These are phyloP conservation scores for Taenaris catops DNA, from an alignment of 2,888 invertebrate genomes.

Conservation along the genomic window DNA sequence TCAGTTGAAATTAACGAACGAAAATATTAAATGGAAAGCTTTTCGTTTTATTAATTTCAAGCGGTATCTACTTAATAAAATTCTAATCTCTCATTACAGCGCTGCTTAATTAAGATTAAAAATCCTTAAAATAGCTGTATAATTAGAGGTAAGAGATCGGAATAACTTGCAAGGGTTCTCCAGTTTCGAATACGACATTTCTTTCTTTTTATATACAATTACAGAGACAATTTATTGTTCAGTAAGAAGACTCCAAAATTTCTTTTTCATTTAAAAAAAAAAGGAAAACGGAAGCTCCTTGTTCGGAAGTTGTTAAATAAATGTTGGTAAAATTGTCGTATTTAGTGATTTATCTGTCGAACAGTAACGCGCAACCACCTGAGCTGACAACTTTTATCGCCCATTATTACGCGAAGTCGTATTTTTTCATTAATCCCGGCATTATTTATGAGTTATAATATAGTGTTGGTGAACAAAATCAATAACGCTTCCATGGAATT, in stretches of 20 bases:
- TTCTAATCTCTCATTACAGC: slow-evolving; percentile 34
- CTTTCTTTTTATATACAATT: slow-evolving; percentile 23
- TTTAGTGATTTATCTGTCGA: slow-evolving; percentile 39
- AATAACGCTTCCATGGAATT: slow-evolving; percentile 4
- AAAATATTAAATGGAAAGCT: too few species aligned
- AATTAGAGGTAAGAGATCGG: slow-evolving; percentile 24
- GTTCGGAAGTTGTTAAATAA: background rate
- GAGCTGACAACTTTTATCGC: slow-evolving; percentile 32
- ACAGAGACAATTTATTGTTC: slow-evolving; percentile 4
- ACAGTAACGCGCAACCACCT: slow-evolving; percentile 36
- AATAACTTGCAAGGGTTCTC: slow-evolving; percentile 3
- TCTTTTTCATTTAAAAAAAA: background rate
- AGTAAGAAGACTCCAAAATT: too few species aligned
- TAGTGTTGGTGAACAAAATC: slow-evolving; percentile 13
- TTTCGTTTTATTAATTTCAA: slow-evolving; percentile 20
- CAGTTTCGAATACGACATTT: slow-evolving; percentile 13
- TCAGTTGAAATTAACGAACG: too few species aligned
- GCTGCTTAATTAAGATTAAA: slow-evolving; percentile 40
- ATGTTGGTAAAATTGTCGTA: slow-evolving; percentile 29
- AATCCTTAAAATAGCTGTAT: slow-evolving; percentile 33
- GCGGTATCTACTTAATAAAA: slow-evolving; percentile 21
- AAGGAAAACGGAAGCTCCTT: background rate
- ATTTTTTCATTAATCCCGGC: slow-evolving; percentile 25
- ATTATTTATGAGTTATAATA: slow-evolving; percentile 20
- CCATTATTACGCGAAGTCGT: slow-evolving; percentile 23